Evolutionary conservation across 2,797 vertebrate species (phyloP), one percentile per base, ranked within the genome.

Genomic region (Petrocephalus schoutedeni): DNA sequence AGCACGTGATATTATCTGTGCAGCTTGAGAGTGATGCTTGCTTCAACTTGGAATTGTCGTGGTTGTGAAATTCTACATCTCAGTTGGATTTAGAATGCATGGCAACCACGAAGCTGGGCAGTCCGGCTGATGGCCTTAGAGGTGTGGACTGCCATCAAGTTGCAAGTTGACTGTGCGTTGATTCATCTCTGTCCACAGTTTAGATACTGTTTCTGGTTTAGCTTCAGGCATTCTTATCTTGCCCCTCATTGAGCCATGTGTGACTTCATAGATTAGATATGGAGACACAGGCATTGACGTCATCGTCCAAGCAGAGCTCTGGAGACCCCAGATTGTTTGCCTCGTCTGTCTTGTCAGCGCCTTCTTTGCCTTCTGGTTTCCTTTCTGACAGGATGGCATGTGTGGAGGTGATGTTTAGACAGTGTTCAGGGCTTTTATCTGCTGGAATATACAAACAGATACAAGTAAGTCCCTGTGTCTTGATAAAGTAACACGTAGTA

Each of bases 91-190:
- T 89, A 67, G 88, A 93, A 92, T 94, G 93, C 94, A 92, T 93
- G 92, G 93, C 93, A 94, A 94, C 94, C 94, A 93, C 95, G 93
- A 94, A 93, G 94, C 92, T 89, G 91, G 93, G 92, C 94, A 94
- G 94, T 93, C 94, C 92, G 92, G 93, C 93, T 92, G 91, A 92
- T 90, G 89, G 90, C 90, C 91, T 58, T 0, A 4, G 56, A 86
- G 56, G 14, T 86, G 32, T 57, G 49, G 80, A 74, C 56, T 36
- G 28, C 53, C 23, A 1, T 59, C 36, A 41, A 51, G 23, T 19
- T 16, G 36, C 86, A 51, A 87, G 28, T 28, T 88, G 83, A 28
- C n/a, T 61, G 23, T 4, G 56, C 14, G 53, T 49, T 89, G 56
- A 82, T 14, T 83, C 85, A 67, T 83, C 23, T 54, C 21, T 49